A percentile compares a stretch with the other conserved stretches of the same genome.
These are phyloP conservation scores for Archaeoteleia sp. DNA, from an alignment of 2,888 invertebrate species.

Conservation along the genomic window DNA sequence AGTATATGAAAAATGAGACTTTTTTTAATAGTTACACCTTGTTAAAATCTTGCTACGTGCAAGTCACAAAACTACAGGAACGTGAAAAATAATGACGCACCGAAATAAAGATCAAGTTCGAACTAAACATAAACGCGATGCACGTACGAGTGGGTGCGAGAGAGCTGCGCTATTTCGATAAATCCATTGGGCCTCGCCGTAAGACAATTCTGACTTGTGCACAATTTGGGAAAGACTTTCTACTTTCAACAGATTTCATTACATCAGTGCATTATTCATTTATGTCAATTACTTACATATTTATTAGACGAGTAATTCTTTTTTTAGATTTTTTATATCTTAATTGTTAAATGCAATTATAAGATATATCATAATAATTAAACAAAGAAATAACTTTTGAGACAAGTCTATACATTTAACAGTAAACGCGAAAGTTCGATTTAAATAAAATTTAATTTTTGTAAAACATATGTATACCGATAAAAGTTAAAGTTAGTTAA, in stretches of 20 bases:
- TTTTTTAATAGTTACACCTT: background rate
- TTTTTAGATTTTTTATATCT: too few relatives aligned
- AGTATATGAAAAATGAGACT: background rate
- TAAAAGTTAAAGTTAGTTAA: too few relatives aligned
- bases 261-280: too few relatives aligned
- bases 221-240: conserved; percentile 19
- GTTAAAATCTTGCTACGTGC: background rate
- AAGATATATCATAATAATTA: too few relatives aligned
- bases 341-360: too few relatives aligned
- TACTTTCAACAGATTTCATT: conserved; percentile 13
- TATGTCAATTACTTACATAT: too few relatives aligned
- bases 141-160: conserved; percentile 34
- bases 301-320: too few relatives aligned
- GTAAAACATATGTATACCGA: too few relatives aligned
- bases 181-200: conserved; percentile 46
- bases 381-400: too few relatives aligned
- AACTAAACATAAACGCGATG: conserved; percentile 51
- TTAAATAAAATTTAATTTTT: too few relatives aligned
- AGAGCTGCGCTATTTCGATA: conserved; percentile 50
- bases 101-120: conserved; percentile 54
- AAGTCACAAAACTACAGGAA: conserved; percentile 23
- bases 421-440: too few relatives aligned
- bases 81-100: conserved; percentile 40
- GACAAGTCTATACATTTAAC: too few relatives aligned
- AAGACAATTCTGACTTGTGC: conserved; percentile 41